Conservation (phyloP, 2,797 vertebrate species). For the Chrysocyon brachyurus region DNA sequence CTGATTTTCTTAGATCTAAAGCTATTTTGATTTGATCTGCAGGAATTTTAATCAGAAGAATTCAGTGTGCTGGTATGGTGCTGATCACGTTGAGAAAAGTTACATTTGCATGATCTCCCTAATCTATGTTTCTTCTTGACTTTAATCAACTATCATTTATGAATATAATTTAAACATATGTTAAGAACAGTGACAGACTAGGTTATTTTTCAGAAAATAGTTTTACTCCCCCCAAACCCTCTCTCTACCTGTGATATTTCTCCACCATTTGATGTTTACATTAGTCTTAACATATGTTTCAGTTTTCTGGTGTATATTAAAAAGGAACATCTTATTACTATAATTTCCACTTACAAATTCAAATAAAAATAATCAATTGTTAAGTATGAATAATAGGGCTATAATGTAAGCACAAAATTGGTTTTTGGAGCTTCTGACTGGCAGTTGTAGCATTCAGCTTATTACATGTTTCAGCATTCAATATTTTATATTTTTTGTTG, state of each 20-base stretch:
- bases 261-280: not conserved
- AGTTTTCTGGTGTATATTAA: not conserved
- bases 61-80: not conserved
- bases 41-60: constrained; percentile 26
- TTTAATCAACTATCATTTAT: not conserved
- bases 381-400: not conserved
- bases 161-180: not conserved
- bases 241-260: not conserved
- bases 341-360: not conserved
- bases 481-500: not conserved
- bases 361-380: not conserved
- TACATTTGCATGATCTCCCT: not conserved
- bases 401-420: not conserved
- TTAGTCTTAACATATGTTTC: not conserved
- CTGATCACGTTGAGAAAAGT: not conserved
- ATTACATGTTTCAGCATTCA: not conserved
- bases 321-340: not conserved
- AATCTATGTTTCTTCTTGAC: not conserved
- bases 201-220: not conserved
- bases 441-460: not conserved
- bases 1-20: not conserved
- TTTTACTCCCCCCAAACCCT: not conserved
- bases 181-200: not conserved
- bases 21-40: not conserved
- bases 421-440: not conserved